Evolutionary conservation across 2,888 invertebrate genomes (phyloP), one percentile per base, ranked within the genome.

Genomic region (Orgyia antiqua): DNA sequence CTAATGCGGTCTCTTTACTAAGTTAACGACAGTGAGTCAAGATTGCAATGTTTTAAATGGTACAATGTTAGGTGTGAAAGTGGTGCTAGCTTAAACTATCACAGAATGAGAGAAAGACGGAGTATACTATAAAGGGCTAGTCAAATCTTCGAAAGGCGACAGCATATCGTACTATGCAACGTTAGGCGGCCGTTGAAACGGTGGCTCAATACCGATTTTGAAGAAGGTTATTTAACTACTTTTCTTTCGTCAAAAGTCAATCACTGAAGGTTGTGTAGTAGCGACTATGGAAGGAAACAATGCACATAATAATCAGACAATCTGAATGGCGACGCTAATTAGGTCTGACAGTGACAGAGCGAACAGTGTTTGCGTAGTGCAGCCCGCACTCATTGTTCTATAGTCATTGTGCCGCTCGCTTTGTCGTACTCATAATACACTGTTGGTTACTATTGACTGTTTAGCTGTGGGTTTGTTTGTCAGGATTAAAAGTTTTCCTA

Each of bases 281-380:
- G 23, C 29, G 36, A 18, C 39, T 21, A 65, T 64, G 68, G 68
- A 65, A 68, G 66, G 68, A 70, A 72, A 78, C 68, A 71, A 62
- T 70, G 67, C 74, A 78, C 77, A 77, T 82, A 83, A 78, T 80
- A 80, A 83, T 83, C 80, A 80, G 71, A 70, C 71, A 65, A 77
- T 77, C 73, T 77, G 74, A 83, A 83, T 80, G 68, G 78, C 68
- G 65, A 67, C 49, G 67, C 71, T 83, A 83, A 83, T 83, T 80
- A 82, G 67, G 51, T 51, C 75, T 79, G 80, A 78, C 79, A 76
- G 69, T 77, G 74, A 76, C 79, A 74, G 77, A 72, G 74, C 58
- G 70, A 67, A 65, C 68, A 56, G 51, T 67, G 72, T 73, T 69
- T 70, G 68, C 63, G 60, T 49, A 60, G 58, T 71, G 72, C 69